Evolutionary conservation across 2,113 vertebrate genomes (phyloP), one percentile per base, ranked within the genome.

Genomic region (Mesembrinibis cayennensis): DNA sequence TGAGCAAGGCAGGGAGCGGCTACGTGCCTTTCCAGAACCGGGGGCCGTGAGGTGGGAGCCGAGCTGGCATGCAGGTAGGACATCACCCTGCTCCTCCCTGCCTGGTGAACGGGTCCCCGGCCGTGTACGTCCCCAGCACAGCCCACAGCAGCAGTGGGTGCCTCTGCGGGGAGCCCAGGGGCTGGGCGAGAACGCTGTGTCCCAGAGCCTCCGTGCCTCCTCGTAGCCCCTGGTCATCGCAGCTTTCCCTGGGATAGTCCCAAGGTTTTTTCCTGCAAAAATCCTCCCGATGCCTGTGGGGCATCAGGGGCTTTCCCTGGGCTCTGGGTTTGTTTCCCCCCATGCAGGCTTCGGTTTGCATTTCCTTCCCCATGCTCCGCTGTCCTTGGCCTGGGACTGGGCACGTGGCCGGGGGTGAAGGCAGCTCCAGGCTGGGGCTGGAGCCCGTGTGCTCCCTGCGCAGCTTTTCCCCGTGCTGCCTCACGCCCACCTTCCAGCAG

Each of bases 11-110:
- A 0, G 87, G 94, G 15, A 88, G 87, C 0, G 17, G 95, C 91
- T 97, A 97, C 6, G 16, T 52, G 65, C 96, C 89, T 20, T 98
- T 98, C 96, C 97, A 89, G 16, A 74, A 47, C 32, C 55, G 25
- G 42, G 47, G 86, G 3, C 88, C 16, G 0, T 98, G 96, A 98
- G 42, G 27, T 4, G 13, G 17, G 23, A 50, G 58, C 86, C 2
- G 6, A 23, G 52, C 82, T 78, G 79, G 18, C 2, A 0, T 10
- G 47, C 83, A 91, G 89, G 93, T 67, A 79, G 45, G 94, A 79
- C 58, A 45, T 11, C 5, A 9, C 45, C 47, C n/a, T 14, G 23
- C 50, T 30, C n/a, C 42, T 53, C n/a, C 21, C 8, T 7, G 30
- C 52, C 65, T 1, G 58, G 17, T 4, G 29, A 30, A 10, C 1